Conservation (phyloP, 2,113 vertebrate genomes). For the Excalfactoria chinensis region DNA sequence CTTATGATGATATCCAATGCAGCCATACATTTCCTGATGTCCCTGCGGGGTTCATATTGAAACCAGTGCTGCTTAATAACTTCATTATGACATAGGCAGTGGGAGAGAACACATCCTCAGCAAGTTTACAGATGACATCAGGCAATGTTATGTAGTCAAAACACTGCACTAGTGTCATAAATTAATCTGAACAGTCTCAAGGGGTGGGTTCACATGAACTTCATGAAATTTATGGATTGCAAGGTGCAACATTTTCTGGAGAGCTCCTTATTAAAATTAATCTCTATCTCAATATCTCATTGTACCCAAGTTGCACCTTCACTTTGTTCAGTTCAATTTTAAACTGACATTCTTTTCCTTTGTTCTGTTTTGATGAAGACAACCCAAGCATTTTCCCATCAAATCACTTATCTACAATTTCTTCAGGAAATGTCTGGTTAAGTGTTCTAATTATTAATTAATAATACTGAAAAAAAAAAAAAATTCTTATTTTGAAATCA, state of each 20-base stretch:
- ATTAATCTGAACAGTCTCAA: too few species aligned
- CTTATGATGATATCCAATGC: neutral
- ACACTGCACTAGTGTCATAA: too few species aligned
- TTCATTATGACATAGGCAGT: neutral
- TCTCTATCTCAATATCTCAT: neutral
- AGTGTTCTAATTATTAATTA: neutral
- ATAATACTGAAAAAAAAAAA: neutral
- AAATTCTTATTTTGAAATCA: neutral
- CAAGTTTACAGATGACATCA: too few species aligned
- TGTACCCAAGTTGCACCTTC: neutral
- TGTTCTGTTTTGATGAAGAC: neutral
- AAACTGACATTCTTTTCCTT: neutral
- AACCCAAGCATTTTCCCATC: neutral
- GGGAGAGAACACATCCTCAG: too few species aligned
- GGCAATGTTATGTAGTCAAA: too few species aligned
- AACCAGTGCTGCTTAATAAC: neutral
- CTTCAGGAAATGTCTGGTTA: neutral
- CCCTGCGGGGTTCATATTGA: neutral
- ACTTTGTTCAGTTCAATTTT: neutral
- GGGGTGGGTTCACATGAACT: too few species aligned
- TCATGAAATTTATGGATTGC: too few species aligned
- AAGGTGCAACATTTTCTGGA: neutral
- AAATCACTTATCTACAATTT: neutral
- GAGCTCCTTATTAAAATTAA: neutral
- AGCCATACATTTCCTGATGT: neutral